Evolutionary conservation across 2,797 vertebrate genomes (phyloP).

Genomic region (Eleutherodactylus coqui): DNA sequence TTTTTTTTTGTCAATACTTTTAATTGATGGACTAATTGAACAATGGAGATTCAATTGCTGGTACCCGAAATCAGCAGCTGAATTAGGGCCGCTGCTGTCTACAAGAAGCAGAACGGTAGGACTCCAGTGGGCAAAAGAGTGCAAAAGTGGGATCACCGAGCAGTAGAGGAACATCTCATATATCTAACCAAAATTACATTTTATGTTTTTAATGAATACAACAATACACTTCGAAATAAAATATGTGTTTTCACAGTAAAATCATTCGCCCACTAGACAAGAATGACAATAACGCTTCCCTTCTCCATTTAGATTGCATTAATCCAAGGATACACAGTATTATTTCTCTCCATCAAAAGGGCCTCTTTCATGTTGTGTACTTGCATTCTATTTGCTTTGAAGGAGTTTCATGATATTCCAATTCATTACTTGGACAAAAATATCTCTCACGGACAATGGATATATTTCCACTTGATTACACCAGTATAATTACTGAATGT

Average conservation of each 20-base stretch:
- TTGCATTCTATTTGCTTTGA: slow-evolving; percentile 60
- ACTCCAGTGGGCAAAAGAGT: no score
- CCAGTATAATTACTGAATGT: slow-evolving; percentile 63
- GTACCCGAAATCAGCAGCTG: no score
- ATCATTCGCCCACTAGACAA: slow-evolving; percentile 14
- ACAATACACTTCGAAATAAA: background rate
- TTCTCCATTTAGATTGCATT: slow-evolving; percentile 55
- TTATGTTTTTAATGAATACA: background rate
- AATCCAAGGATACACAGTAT: slow-evolving; percentile 48
- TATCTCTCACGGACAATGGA: slow-evolving; percentile 61
- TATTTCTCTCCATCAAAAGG: slow-evolving; percentile 38
- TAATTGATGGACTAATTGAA: no score
- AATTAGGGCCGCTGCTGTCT: no score
- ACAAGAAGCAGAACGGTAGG: no score
- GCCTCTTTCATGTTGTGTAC: slow-evolving; percentile 51
- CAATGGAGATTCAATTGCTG: no score
- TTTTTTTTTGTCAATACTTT: no score
- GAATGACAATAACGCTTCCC: slow-evolving; percentile 42
- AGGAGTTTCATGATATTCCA: slow-evolving; percentile 58
- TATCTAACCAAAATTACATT: background rate
- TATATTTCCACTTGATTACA: slow-evolving; percentile 64
- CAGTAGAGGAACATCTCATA: no score
- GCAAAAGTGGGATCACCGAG: no score
- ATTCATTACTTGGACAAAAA: slow-evolving; percentile 63
- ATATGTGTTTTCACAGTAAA: slow-evolving; percentile 26